These are phyloP conservation scores for Piezodorus guildinii DNA, from an alignment of 1,140 invertebrate species.

Conservation along the genomic window DNA sequence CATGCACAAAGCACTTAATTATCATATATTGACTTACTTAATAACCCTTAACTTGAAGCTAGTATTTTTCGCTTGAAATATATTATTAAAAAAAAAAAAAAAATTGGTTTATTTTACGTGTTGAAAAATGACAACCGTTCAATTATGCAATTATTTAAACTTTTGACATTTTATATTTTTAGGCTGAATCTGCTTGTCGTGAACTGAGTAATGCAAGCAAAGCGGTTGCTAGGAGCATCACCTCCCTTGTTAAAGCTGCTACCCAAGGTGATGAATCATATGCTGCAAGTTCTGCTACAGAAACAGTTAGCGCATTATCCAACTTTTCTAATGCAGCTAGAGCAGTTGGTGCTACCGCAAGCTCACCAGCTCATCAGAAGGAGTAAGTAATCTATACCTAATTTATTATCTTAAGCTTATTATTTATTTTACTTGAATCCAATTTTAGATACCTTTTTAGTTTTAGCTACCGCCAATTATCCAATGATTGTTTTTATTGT, in stretches of 20 bases:
- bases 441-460: neutral
- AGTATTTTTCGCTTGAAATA: no score
- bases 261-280: slow-evolving; percentile 74
- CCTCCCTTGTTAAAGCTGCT: slow-evolving; percentile 74
- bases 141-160: no score
- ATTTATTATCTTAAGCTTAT: neutral
- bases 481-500: neutral
- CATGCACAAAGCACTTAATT: neutral
- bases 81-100: no score
- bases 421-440: neutral
- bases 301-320: slow-evolving; percentile 61
- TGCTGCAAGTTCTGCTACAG: slow-evolving; percentile 66
- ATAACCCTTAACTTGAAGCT: no score
- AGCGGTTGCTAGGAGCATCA: slow-evolving; percentile 51
- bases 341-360: slow-evolving; percentile 54
- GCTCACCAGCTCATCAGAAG: slow-evolving; percentile 44
- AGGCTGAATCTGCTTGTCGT: slow-evolving; percentile 60
- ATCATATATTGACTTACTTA: no score
- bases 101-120: no score
- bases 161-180: slow-evolving; percentile 28
- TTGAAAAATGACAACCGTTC: no score
- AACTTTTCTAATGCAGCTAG: slow-evolving; percentile 57
- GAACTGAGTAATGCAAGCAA: slow-evolving; percentile 57
- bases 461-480: neutral
- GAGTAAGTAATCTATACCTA: slow-evolving; percentile 26